Conservation (phyloP, 2,797 vertebrate genomes). For the Psittacula derbiana region DNA sequence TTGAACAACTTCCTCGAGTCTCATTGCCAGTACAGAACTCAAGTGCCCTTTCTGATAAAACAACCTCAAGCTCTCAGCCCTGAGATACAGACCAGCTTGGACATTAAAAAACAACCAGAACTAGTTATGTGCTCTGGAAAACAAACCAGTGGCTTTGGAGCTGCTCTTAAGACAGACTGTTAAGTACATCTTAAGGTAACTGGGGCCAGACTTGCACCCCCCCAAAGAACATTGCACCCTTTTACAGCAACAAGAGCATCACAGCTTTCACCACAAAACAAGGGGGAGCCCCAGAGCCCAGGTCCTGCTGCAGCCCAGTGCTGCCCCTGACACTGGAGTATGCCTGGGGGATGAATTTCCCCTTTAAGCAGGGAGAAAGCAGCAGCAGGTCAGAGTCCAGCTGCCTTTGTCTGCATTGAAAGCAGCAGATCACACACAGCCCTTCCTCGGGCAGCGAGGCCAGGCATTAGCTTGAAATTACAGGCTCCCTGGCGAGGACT, state of each 20-base stretch:
- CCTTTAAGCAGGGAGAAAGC: not conserved
- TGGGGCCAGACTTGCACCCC: not conserved
- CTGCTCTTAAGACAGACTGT: not conserved
- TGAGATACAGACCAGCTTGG: not conserved
- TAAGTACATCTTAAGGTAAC: rapidly evolving
- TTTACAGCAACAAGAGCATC: not conserved
- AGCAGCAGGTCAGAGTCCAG: not conserved
- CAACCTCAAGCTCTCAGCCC: not conserved
- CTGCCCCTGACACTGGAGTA: not conserved
- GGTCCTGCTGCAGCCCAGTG: not conserved
- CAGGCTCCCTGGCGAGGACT: not conserved
- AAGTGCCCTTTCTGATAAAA: not conserved
- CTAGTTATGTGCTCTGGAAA: not conserved
- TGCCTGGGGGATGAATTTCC: not conserved
- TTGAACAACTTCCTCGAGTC: not conserved
- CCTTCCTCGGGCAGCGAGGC: rapidly evolving
- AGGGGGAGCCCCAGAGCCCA: not conserved
- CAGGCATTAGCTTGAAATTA: not conserved
- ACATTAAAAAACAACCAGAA: rapidly evolving
- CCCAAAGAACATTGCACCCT: no score
- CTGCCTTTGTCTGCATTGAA: not conserved
- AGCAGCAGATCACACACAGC: not conserved
- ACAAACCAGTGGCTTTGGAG: not conserved
- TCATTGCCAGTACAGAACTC: not conserved
- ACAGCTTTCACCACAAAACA: not conserved